Evolutionary conservation across 2,797 vertebrate species (phyloP).

Genomic region (Sylvia borin): DNA sequence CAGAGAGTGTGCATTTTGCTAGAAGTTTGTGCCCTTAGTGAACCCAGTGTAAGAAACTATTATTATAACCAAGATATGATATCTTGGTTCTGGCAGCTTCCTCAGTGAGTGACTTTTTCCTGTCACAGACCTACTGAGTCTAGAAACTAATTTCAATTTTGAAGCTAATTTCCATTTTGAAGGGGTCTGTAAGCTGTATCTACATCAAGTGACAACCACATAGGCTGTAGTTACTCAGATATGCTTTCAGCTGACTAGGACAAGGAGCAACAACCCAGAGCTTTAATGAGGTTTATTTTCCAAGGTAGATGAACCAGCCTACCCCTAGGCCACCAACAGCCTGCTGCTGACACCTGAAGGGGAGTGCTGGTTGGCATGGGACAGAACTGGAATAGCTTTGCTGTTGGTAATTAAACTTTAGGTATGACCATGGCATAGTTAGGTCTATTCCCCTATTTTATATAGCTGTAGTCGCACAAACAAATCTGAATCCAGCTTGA

Average conservation of each 20-base stretch:
- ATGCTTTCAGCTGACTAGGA: neutral
- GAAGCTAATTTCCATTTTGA: neutral
- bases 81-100: neutral
- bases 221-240: neutral
- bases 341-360: neutral
- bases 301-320: neutral
- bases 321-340: neutral
- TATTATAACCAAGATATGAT: neutral
- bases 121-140: neutral
- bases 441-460: neutral
- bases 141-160: neutral
- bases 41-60: neutral
- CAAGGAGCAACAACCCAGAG: neutral
- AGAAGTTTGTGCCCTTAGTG: neutral
- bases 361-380: neutral
- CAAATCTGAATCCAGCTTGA: neutral
- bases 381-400: neutral
- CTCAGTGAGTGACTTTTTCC: neutral
- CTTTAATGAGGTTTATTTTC: neutral
- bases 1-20: neutral
- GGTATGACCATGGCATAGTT: rapidly evolving
- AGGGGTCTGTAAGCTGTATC: neutral
- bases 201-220: neutral
- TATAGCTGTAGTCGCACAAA: neutral
- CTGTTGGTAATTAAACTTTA: neutral